Base-by-base conservation (phyloP, 2,113 vertebrate species). In the Pimephales promelas region DNA sequence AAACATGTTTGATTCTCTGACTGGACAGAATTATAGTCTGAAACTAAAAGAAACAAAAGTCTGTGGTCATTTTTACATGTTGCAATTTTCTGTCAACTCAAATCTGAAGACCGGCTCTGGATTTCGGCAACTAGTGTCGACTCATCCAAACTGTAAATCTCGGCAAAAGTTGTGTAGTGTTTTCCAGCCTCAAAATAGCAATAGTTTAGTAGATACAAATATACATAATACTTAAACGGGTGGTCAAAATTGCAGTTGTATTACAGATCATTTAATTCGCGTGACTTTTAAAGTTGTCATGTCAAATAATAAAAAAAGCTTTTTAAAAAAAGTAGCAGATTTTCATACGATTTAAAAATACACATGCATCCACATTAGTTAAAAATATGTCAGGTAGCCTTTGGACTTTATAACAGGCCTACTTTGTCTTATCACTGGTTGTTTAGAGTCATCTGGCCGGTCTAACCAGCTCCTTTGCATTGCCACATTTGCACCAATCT, bases 391-490 rank as follows among this genome's bases (percentile, higher is more conserved):
- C n/a, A 43, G 10, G 11, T 8, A 11, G 36, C 68, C 22, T 71
- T 71, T 71, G 68, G 5, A 71, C 36, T 71, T 70, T 2, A n/a
- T 40, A 22, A 22, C 64, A 36, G 9, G 18, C 4, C 1, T 18
- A n/a, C 2, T n/a, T 24, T 22, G 13, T 5, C 36, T 70, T 47
- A 8, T 11, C 11, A 14, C 5, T 11, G n/a, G 11, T 57, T 57
- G 20, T 57, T 40, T 56, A 36, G 49, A 54, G 26, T 76, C 2
- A 57, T 40, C 22, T 61, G 34, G 22, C 34, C 45, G 56, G 76
- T 62, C 57, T 61, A 78, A 62, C 76, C n/a, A 18, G 75, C n/a
- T 78, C 4, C 1, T 57, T 77, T 43, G 34, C 2, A 78, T 75
- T 54, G 16, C 16, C 75, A 10, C n/a, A 20, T 78, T 45, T 28